phyloP scores from a whole-genome alignment of 2,797 vertebrate species.

The Microchirus variegatus region DNA sequence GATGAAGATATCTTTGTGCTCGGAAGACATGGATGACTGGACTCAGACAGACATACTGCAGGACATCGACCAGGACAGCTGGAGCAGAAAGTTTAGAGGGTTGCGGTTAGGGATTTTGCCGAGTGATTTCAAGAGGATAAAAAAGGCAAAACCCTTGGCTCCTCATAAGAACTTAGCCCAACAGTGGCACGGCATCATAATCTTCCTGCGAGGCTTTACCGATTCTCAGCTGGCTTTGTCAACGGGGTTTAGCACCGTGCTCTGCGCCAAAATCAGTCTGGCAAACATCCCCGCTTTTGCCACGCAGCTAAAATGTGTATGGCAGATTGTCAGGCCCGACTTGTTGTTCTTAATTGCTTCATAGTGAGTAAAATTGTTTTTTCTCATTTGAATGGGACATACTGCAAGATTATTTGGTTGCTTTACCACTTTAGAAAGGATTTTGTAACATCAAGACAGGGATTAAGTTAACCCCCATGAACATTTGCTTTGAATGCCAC shows the following conservation, averaged over 20 bases:
- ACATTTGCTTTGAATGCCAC: too few relatives aligned
- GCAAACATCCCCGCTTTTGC: conserved; percentile 50
- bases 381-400: conserved; percentile 37
- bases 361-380: conserved; percentile 46
- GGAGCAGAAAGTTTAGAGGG: conserved; percentile 42
- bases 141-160: conserved; percentile 36
- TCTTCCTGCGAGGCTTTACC: conserved; percentile 59
- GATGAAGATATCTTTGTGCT: conserved; percentile 22
- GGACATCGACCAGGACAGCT: conserved; percentile 40
- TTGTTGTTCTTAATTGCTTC: conserved; percentile 56
- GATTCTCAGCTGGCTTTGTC: conserved; percentile 70
- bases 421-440: conserved; percentile 48
- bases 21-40: conserved; percentile 35
- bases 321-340: conserved; percentile 48
- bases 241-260: conserved; percentile 54
- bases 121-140: conserved; percentile 62
- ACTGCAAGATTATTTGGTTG: conserved; percentile 35
- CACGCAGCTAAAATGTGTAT: conserved; percentile 38
- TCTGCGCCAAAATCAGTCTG: conserved; percentile 61
- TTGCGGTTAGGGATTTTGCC: conserved; percentile 49
- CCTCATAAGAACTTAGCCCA: conserved; percentile 53
- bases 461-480: conserved; percentile 48
- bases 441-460: conserved; percentile 56
- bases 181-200: conserved; percentile 43
- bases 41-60: conserved; percentile 19